Evolutionary conservation across 1,140 invertebrate species (phyloP).

Genomic region (Tetragonula clypearis): DNA sequence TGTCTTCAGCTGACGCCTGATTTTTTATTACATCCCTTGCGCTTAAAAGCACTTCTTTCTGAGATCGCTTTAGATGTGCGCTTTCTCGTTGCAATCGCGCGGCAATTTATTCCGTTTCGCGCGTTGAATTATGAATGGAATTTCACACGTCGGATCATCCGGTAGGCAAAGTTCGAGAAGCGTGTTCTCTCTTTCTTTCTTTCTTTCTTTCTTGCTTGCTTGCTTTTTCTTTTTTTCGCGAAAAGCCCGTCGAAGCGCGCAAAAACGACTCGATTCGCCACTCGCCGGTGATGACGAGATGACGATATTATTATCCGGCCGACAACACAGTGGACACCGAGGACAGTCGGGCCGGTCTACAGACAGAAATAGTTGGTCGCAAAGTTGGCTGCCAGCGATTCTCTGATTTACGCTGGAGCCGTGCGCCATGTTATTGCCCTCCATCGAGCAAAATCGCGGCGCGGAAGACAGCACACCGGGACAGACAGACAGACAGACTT

Average conservation of each 20-base stretch:
- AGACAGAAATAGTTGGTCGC: conserved; percentile 35
- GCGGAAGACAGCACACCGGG: conserved; percentile 1
- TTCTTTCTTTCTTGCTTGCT: too few species aligned
- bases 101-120: too few species aligned
- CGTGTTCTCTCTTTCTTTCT: too few species aligned
- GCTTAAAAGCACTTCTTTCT: too few species aligned
- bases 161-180: too few species aligned
- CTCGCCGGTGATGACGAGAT: not conserved
- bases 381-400: conserved; percentile 20
- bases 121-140: too few species aligned
- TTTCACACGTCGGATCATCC: too few species aligned
- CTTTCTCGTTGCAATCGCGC: too few species aligned
- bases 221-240: not conserved
- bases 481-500: too few species aligned
- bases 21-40: too few species aligned
- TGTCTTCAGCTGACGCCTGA: too few species aligned
- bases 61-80: too few species aligned
- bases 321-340: not conserved
- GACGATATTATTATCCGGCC: conserved; percentile 41
- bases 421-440: conserved; percentile 7
- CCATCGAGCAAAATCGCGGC: not conserved
- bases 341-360: conserved; percentile 19
- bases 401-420: conserved; percentile 25
- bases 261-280: not conserved
- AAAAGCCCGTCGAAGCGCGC: not conserved